These are phyloP conservation scores for Sylvilagus bachmani DNA, from an alignment of 2,113 vertebrate species.

Conservation along the genomic window DNA sequence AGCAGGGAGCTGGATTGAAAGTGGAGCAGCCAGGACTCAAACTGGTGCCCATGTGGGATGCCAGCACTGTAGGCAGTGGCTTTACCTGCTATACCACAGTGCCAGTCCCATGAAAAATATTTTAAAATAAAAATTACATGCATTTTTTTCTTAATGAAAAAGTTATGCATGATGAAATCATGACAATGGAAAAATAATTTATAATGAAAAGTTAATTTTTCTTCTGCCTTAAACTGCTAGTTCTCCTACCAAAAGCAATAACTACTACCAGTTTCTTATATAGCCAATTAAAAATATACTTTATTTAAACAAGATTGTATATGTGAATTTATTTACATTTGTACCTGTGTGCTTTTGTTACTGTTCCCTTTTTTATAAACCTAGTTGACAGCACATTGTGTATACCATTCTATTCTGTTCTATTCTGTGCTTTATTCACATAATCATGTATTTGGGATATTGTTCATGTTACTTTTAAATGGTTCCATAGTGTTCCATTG, in stretches of 20 bases:
- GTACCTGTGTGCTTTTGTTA: not conserved
- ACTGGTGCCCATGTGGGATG: too few species aligned
- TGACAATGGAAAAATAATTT: not conserved
- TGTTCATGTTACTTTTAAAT: not conserved
- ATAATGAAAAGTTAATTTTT: conserved; percentile 42
- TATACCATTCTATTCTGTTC: not conserved
- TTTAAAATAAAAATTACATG: conserved; percentile 48
- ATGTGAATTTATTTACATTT: not conserved
- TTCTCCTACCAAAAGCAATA: not conserved
- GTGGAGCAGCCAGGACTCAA: too few species aligned
- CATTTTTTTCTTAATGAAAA: conserved; percentile 12
- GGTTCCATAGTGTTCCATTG: not conserved
- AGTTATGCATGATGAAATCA: conserved; percentile 17
- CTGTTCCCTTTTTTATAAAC: not conserved
- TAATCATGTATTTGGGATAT: not conserved
- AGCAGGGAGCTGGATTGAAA: too few species aligned
- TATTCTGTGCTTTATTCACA: not conserved
- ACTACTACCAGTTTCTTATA: not conserved
- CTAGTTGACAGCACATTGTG: not conserved
- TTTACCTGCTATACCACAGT: too few species aligned
- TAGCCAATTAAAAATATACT: not conserved
- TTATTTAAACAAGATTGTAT: not conserved
- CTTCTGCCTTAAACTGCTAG: not conserved
- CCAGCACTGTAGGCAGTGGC: too few species aligned
- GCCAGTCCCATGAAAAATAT: not conserved